Conservation (phyloP, 2,797 vertebrate genomes). For the Tapera naevia region DNA sequence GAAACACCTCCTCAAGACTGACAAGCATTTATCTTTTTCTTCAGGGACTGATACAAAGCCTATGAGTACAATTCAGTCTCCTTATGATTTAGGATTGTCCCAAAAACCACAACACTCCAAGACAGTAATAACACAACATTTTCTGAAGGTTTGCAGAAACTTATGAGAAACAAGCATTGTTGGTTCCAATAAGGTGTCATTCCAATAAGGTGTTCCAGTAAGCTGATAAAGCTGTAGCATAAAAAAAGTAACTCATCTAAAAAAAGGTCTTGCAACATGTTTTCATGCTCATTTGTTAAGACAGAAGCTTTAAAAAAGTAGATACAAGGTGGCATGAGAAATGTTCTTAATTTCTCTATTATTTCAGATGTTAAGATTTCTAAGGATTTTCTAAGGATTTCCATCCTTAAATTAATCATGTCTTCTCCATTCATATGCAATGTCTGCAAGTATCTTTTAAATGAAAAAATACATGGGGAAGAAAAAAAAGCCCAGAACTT, state of each 20-base stretch:
- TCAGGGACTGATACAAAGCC: background rate
- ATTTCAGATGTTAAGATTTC: background rate
- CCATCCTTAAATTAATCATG: background rate
- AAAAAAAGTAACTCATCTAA: background rate
- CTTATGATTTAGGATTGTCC: background rate
- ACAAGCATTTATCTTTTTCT: background rate
- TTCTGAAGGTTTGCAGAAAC: background rate
- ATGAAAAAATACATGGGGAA: background rate
- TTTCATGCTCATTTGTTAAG: background rate
- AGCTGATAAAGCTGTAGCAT: background rate
- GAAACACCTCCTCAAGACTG: background rate
- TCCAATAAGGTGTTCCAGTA: no score
- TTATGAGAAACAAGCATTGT: background rate
- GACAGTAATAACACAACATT: background rate
- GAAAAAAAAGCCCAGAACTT: accelerated
- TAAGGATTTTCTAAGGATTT: conserved; percentile 1
- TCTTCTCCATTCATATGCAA: background rate
- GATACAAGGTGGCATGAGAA: background rate
- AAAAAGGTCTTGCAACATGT: background rate
- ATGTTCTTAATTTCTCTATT: background rate
- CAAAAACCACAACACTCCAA: background rate
- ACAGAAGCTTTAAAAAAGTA: background rate
- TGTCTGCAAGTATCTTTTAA: background rate
- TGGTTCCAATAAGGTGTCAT: background rate
- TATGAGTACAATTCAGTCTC: background rate